Evolutionary conservation across 2,113 vertebrate species (phyloP).

Genomic region (Peucedramus taeniatus): DNA sequence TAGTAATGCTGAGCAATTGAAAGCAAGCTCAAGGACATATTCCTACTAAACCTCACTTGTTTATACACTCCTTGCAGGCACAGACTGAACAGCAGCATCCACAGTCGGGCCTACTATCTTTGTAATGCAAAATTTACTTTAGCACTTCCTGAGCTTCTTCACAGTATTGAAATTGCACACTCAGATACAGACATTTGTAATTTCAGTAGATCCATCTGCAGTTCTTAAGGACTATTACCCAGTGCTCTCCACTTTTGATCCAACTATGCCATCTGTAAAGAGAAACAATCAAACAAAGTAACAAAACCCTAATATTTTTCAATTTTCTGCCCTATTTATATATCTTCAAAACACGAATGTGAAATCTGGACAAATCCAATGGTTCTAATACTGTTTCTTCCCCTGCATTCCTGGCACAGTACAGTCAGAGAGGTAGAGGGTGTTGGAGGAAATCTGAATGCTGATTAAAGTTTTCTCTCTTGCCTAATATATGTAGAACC

Average conservation of each 20-base stretch:
- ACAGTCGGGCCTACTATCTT: neutral
- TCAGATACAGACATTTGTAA: neutral
- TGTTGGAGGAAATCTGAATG: neutral
- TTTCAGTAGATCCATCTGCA: neutral
- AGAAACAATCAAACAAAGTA: neutral
- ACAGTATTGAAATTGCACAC: neutral
- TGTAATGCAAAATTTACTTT: neutral
- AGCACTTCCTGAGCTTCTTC: neutral
- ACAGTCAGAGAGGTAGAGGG: neutral
- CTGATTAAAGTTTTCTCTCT: neutral
- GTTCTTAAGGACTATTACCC: neutral
- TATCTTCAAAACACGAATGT: neutral
- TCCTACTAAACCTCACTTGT: neutral
- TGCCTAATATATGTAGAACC: neutral
- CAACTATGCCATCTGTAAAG: neutral
- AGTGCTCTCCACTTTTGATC: neutral
- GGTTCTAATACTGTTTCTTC: neutral
- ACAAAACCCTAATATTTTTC: neutral
- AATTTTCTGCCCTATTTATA: neutral
- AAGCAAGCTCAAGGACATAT: neutral
- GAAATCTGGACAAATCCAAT: neutral
- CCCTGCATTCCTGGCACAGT: neutral
- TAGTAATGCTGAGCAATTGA: neutral
- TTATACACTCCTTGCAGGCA: neutral
- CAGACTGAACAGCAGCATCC: neutral